Conservation (phyloP, 2,888 invertebrate species). For the Chloroclystis v-ata region DNA sequence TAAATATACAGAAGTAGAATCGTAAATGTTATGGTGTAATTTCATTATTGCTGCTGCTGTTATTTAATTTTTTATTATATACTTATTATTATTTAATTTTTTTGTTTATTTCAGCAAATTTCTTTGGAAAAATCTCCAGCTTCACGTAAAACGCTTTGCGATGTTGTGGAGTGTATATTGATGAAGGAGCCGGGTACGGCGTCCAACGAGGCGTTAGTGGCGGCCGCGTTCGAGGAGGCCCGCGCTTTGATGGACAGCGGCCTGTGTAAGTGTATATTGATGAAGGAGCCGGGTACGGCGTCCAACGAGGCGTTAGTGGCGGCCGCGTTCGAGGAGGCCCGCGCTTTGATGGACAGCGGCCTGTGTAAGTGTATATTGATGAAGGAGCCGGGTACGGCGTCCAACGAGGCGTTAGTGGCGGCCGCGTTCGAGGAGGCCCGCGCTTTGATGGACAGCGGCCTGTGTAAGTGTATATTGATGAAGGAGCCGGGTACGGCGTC, state of each 20-base stretch:
- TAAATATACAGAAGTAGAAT: too few species aligned
- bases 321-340: constrained; percentile 26
- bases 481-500: too few species aligned
- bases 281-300: too few species aligned
- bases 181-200: constrained; percentile 20
- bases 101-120: constrained; percentile 36
- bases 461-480: too few species aligned
- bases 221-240: constrained; percentile 27
- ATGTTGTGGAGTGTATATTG: constrained; percentile 33
- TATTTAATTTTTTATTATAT: too few species aligned
- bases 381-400: too few species aligned
- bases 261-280: too few species aligned
- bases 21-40: not conserved
- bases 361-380: too few species aligned
- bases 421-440: constrained; percentile 26
- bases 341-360: constrained; percentile 29
- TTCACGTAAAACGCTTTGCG: constrained; percentile 36
- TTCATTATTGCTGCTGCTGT: not conserved
- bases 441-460: constrained; percentile 30
- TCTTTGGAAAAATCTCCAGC: constrained; percentile 36
- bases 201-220: constrained; percentile 26
- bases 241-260: constrained; percentile 30
- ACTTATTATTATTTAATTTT: too few species aligned
- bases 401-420: constrained; percentile 26
- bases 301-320: constrained; percentile 27